Percentiles rank a stretch among this genome's conserved stretches.
phyloP scores from a whole-genome alignment of 2,888 invertebrate species.

The Heteromurus nitidus region DNA sequence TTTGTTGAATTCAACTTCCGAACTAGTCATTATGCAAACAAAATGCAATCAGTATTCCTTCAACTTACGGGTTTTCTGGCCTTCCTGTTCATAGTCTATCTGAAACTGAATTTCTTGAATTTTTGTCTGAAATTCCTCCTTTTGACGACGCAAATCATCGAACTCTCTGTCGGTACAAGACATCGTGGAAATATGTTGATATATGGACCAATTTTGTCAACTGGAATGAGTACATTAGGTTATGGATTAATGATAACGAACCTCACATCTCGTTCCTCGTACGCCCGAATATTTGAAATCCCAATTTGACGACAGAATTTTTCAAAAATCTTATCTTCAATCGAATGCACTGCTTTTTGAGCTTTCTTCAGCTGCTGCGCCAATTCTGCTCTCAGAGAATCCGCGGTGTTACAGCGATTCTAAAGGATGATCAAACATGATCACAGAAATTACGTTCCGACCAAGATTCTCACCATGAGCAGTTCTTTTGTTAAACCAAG shows the following conservation, averaged over 20 bases:
- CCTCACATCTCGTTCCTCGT: slow-evolving; percentile 96
- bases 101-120: slow-evolving; percentile 92
- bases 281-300: slow-evolving; percentile 97
- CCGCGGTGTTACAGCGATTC: slow-evolving; percentile 80
- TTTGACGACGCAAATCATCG: slow-evolving; percentile 94
- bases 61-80: slow-evolving; percentile 97
- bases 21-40: slow-evolving; percentile 95
- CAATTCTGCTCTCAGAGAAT: slow-evolving; percentile 82
- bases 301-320: slow-evolving; percentile 95
- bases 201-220: too few species aligned
- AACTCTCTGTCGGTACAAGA: too few species aligned
- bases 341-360: slow-evolving; percentile 96
- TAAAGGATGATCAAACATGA: too few species aligned
- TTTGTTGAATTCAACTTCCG: too few species aligned
- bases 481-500: neutral
- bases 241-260: too few species aligned
- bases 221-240: too few species aligned
- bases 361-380: slow-evolving; percentile 86
- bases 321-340: slow-evolving; percentile 96
- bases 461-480: neutral
- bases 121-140: slow-evolving; percentile 97
- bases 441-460: slow-evolving; percentile 79
- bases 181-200: too few species aligned
- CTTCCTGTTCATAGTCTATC: slow-evolving; percentile 94
- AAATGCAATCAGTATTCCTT: slow-evolving; percentile 94